Conservation (phyloP, 2,888 invertebrate species). For the Troides aeacus region DNA sequence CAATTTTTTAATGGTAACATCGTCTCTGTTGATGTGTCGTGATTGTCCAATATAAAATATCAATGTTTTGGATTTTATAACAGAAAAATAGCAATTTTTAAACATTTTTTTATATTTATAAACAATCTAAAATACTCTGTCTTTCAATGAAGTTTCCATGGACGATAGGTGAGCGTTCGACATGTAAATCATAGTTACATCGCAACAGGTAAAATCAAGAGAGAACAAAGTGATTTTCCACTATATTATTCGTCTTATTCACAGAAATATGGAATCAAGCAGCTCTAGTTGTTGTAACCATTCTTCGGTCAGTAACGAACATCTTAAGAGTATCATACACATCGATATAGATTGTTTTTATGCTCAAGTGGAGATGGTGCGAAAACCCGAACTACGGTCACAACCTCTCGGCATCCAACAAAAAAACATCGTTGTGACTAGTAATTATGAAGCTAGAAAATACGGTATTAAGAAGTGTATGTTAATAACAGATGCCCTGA, state of each 20-base stretch:
- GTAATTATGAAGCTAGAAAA: conserved; percentile 89
- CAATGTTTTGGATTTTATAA: conserved; percentile 76
- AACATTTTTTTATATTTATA: conserved; percentile 55
- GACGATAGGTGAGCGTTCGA: conserved; percentile 66
- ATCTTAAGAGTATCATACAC: conserved; percentile 87
- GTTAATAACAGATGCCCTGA: conserved; percentile 86
- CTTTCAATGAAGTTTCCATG: conserved; percentile 64
- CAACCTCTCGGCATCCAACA: conserved; percentile 90
- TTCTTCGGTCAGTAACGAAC: conserved; percentile 59
- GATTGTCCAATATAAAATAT: conserved; percentile 73
- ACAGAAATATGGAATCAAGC: conserved; percentile 75
- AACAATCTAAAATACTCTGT: conserved; percentile 54
- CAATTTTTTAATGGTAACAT: conserved; percentile 51
- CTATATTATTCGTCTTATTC: conserved; percentile 58
- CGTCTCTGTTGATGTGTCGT: conserved; percentile 77
- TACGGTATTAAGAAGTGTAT: conserved; percentile 89
- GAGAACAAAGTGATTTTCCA: conserved; percentile 65
- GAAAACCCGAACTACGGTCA: conserved; percentile 83
- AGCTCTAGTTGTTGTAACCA: conserved; percentile 62
- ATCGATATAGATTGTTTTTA: conserved; percentile 92
- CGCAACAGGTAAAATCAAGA: conserved; percentile 70
- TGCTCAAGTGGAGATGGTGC: conserved; percentile 91
- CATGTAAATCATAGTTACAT: conserved; percentile 48
- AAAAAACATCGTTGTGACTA: conserved; percentile 90
- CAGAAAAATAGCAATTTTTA: conserved; percentile 64